Percentiles rank a stretch among this genome's conserved stretches.
Conservation (phyloP, 2,888 invertebrate genomes). For the Xestia rhomboidea region DNA sequence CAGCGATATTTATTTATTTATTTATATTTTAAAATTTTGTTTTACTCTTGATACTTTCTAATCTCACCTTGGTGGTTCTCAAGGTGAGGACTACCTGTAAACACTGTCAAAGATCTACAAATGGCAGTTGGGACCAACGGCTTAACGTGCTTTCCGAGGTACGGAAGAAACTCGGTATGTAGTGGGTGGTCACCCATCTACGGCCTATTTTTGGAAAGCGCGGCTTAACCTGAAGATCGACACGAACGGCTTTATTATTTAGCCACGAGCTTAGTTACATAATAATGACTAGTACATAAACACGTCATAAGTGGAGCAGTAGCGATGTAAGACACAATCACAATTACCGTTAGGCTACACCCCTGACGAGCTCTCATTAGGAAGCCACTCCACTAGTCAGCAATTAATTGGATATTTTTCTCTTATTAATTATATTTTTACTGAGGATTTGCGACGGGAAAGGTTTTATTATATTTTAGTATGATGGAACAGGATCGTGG, state of each 20-base stretch:
- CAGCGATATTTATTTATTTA: too few species aligned
- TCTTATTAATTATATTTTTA: slow-evolving; percentile 32
- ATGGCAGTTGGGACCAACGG: too few species aligned
- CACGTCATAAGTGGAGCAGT: slow-evolving; percentile 35
- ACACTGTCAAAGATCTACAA: too few species aligned
- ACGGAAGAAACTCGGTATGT: too few species aligned
- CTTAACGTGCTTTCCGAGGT: too few species aligned
- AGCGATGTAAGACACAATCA: slow-evolving; percentile 57
- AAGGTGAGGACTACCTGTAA: not conserved
- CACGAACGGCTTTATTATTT: too few species aligned
- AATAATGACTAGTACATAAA: slow-evolving; percentile 31
- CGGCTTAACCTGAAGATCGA: too few species aligned
- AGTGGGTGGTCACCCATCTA: too few species aligned
- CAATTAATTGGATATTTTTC: slow-evolving; percentile 50
- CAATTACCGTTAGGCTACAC: slow-evolving; percentile 66
- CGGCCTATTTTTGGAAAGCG: too few species aligned
- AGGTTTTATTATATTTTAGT: slow-evolving; percentile 6
- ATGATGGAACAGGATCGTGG: not conserved
- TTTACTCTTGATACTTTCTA: too few species aligned
- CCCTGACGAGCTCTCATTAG: slow-evolving; percentile 53
- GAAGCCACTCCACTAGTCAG: slow-evolving; percentile 27
- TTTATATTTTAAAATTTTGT: too few species aligned
- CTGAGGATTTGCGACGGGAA: not conserved
- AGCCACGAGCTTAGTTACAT: not conserved
- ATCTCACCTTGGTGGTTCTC: too few species aligned